Evolutionary conservation across 2,113 vertebrate genomes (phyloP).

Genomic region (Vireo altiloquus): DNA sequence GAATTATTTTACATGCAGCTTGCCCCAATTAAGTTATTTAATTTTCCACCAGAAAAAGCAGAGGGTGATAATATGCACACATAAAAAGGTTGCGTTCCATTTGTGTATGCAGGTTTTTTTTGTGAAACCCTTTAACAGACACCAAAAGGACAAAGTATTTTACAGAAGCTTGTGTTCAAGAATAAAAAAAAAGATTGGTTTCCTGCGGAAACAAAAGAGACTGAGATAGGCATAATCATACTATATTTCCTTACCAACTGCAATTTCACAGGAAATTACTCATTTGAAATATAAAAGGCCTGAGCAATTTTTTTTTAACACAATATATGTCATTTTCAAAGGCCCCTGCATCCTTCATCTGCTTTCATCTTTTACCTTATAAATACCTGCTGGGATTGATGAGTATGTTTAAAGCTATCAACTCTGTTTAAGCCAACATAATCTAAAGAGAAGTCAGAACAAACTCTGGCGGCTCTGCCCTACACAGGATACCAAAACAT

Average conservation of each 20-base stretch:
- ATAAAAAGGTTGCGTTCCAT: neutral
- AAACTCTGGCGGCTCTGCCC: neutral
- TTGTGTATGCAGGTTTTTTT: neutral
- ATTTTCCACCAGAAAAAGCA: neutral
- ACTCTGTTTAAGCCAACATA: neutral
- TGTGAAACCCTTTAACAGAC: neutral
- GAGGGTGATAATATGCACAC: neutral
- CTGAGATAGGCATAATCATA: neutral
- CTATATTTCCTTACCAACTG: neutral
- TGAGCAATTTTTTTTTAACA: neutral
- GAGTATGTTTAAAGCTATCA: neutral
- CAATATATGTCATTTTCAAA: neutral
- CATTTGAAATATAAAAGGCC: neutral
- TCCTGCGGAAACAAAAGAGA: conserved; percentile 8
- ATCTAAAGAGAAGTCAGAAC: neutral
- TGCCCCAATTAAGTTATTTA: neutral
- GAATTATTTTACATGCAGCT: neutral
- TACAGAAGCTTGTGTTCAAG: neutral
- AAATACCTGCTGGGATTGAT: neutral
- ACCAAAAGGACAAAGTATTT: neutral
- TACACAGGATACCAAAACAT: neutral
- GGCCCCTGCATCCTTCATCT: neutral
- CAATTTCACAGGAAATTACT: conserved; percentile 22
- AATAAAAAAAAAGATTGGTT: neutral
- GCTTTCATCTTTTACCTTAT: neutral